Evolutionary conservation across 2,113 vertebrate genomes (phyloP), one percentile per base, ranked within the genome.

Genomic region (Desmodus rotundus): DNA sequence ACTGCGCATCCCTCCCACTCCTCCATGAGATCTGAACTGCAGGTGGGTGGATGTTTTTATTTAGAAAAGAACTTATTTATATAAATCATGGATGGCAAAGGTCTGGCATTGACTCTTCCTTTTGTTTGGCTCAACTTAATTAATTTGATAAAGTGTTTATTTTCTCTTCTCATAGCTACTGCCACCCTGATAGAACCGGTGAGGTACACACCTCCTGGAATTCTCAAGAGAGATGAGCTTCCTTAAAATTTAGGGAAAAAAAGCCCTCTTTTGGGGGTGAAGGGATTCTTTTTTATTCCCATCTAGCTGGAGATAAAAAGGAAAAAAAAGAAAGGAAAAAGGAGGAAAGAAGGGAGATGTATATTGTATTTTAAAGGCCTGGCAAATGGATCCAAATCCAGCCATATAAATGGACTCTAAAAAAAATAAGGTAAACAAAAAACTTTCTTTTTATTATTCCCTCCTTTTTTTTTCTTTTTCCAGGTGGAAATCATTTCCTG

Each of bases 401-500:
- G 77, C 78, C 85, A 80, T 77, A 41, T 56, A 90, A 97, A 93
- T 0, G 67, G 83, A 5, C 8, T 28, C 3, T 89, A 95, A 65
- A 4, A 76, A 52, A 89, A 52, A 91, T 17, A 82, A 77, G 45
- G 41, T 3, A 86, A 47, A 84, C 0, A 58, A 65, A 95, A 31
- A 74, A 19, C 0, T 22, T 63, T 61, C 26, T 54, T 67, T 73
- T 50, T 58, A 68, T 63, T 61, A 88, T 82, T 89, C 5, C 89
- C 33, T 11, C 0, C 24, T 74, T 67, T 78, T 52, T 19, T 73
- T 76, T 58, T 77, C 28, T 33, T 22, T 61, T 47, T 72, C 94
- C 94, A 96, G 28, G 70, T 61, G 15, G 7, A 96, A 56, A 97
- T 96, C 97, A 96, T 84, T 96, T 97, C 95, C 24, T 73, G 86